Conservation (phyloP, 2,888 invertebrate species). For the Catotricha subobsoleta region DNA sequence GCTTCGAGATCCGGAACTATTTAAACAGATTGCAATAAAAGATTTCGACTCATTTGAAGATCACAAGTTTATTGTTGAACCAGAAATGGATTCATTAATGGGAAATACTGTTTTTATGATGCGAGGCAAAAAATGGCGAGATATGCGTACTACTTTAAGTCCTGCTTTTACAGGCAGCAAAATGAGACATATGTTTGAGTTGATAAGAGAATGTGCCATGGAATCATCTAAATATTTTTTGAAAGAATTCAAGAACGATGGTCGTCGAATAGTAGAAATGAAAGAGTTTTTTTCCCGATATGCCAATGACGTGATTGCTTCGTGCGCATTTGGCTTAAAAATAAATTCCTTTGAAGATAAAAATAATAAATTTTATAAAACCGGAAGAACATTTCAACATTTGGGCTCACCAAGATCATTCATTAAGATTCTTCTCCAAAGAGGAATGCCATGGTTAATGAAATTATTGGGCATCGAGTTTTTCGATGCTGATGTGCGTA, state of each 20-base stretch:
- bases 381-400: neutral
- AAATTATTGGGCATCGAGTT: conserved; percentile 4
- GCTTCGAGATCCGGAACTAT: conserved; percentile 2
- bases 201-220: conserved; percentile 1
- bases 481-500: neutral
- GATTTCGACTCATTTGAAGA: conserved; percentile 6
- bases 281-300: neutral
- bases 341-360: conserved; percentile 4
- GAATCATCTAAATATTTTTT: neutral
- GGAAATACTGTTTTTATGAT: conserved; percentile 5
- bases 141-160: conserved; percentile 4
- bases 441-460: neutral
- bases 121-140: conserved; percentile 7
- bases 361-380: conserved; percentile 2
- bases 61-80: conserved; percentile 1
- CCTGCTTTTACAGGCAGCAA: conserved; percentile 6
- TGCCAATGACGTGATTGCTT: conserved; percentile 3
- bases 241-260: neutral
- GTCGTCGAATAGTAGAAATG: neutral
- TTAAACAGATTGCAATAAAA: conserved; percentile 3
- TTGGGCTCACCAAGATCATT: neutral
- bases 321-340: conserved; percentile 5
- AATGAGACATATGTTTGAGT: conserved; percentile 6
- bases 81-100: conserved; percentile 3
- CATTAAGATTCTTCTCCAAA: neutral